Percentiles rank a stretch among this genome's conserved stretches.
These are phyloP conservation scores for Altica lythri DNA, from an alignment of 2,888 invertebrate genomes.

Conservation along the genomic window DNA sequence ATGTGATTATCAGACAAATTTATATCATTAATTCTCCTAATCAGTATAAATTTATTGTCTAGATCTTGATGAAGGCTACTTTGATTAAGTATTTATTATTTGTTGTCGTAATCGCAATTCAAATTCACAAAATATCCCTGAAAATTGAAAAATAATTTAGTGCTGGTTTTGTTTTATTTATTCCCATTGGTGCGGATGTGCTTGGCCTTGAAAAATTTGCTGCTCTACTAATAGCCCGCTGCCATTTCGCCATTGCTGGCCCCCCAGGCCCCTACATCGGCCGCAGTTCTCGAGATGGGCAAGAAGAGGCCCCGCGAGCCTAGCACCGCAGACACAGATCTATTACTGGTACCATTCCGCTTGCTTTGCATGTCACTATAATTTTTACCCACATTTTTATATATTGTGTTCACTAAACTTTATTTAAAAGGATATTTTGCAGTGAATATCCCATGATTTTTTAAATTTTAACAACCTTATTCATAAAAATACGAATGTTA, in stretches of 20 bases:
- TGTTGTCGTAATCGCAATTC: too few species aligned
- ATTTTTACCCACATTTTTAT: slow-evolving; percentile 17
- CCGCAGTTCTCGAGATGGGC: slow-evolving; percentile 84
- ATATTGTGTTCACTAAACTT: slow-evolving; percentile 25
- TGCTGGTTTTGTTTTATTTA: slow-evolving; percentile 58
- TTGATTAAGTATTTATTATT: too few species aligned
- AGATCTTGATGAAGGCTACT: too few species aligned
- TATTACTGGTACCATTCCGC: slow-evolving; percentile 87
- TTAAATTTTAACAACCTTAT: too few species aligned
- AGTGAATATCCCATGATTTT: too few species aligned
- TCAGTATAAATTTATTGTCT: too few species aligned
- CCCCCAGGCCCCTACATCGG: slow-evolving; percentile 51
- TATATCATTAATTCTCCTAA: too few species aligned
- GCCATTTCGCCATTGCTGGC: slow-evolving; percentile 67
- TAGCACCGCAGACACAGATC: slow-evolving; percentile 76
- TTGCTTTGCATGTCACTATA: slow-evolving; percentile 64
- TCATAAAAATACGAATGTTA: too few species aligned
- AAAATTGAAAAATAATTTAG: slow-evolving; percentile 52
- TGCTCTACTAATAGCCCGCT: slow-evolving; percentile 60
- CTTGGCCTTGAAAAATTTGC: slow-evolving; percentile 57
- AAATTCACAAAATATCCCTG: too few species aligned
- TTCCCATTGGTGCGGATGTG: slow-evolving; percentile 56
- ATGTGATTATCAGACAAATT: too few species aligned
- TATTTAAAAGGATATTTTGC: too few species aligned
- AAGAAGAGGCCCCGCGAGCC: slow-evolving; percentile 92